phyloP scores from a whole-genome alignment of 2,797 vertebrate genomes.

The Phalloptychus januarius region DNA sequence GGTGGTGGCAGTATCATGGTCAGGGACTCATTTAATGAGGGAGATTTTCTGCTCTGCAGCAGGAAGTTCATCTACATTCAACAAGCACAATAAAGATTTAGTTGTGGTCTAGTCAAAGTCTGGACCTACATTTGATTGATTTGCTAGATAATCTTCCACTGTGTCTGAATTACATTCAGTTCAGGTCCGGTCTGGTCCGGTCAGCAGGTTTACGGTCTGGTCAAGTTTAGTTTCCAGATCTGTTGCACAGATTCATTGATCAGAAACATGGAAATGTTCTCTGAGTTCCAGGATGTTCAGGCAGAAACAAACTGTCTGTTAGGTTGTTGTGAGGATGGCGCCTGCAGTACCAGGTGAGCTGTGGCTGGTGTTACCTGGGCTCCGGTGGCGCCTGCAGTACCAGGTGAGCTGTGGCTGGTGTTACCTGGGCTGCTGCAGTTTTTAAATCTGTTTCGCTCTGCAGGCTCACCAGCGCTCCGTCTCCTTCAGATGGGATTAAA shows the following conservation, averaged over 20 bases:
- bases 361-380: constrained; percentile 25
- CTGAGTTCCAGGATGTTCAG: not conserved
- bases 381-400: constrained; percentile 23
- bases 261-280: not conserved
- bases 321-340: constrained; percentile 13
- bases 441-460: constrained; percentile 37
- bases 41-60: not conserved
- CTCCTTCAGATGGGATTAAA: constrained; percentile 38
- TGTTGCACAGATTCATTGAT: no score
- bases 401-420: constrained; percentile 25
- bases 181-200: no score
- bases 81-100: not conserved
- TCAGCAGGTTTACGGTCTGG: no score
- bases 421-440: constrained; percentile 18
- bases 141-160: not conserved
- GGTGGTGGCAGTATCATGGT: not conserved
- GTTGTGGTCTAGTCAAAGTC: not conserved
- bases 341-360: constrained; percentile 13
- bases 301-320: not conserved
- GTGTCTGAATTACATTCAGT: not conserved
- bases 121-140: not conserved
- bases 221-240: no score
- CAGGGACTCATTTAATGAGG: not conserved
- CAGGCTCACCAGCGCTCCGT: constrained; percentile 3
- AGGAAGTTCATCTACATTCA: no score